Evolutionary conservation across 1,140 invertebrate species (phyloP).

Genomic region (Chironomus striatipennis): DNA sequence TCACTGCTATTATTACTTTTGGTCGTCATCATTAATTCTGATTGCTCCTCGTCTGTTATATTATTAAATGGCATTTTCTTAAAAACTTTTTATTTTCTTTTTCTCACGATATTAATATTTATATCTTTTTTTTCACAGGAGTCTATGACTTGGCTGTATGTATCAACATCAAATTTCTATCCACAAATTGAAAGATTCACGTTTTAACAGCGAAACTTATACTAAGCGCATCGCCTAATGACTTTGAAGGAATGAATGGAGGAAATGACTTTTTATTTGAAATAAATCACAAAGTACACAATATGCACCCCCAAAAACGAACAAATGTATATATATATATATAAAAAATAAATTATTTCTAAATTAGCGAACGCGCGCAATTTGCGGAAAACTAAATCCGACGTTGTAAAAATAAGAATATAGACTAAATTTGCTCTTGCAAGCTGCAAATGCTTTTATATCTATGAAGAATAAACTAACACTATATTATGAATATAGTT

Average conservation of each 20-base stretch:
- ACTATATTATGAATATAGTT: background rate
- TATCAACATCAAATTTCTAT: background rate
- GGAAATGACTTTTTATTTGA: too few relatives aligned
- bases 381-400: constrained; percentile 15
- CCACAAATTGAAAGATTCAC: background rate
- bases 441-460: constrained; percentile 21
- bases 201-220: background rate
- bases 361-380: background rate
- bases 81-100: background rate
- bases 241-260: background rate
- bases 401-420: constrained; percentile 9
- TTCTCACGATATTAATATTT: background rate
- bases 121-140: background rate
- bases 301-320: background rate
- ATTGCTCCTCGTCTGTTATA: background rate
- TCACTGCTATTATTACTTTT: background rate
- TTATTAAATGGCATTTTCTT: background rate
- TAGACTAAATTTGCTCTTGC: constrained; percentile 18
- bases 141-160: background rate
- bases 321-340: too few relatives aligned
- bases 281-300: background rate
- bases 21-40: background rate
- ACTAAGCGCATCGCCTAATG: background rate
- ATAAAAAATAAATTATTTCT: background rate
- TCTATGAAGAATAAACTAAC: constrained; percentile 3